Evolutionary conservation across 2,113 vertebrate species (phyloP).

Genomic region (Ictidomys tridecemlineatus): DNA sequence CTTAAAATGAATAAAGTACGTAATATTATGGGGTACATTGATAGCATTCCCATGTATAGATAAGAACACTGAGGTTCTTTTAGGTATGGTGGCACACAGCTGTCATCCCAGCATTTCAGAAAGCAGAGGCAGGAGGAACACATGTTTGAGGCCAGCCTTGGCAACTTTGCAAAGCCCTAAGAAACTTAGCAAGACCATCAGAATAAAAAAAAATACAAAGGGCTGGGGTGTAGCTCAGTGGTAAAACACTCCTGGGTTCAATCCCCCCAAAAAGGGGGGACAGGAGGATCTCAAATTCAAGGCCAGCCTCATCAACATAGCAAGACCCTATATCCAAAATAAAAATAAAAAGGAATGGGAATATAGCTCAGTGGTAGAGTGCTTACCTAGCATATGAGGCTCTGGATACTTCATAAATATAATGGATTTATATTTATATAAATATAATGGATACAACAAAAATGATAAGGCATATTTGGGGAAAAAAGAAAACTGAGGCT

Average conservation of each 20-base stretch:
- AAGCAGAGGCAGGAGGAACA: not conserved
- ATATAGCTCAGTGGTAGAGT: not conserved
- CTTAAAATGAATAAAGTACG: conserved; percentile 16
- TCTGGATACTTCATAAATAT: not conserved
- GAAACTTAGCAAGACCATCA: too few relatives aligned
- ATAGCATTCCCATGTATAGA: not conserved
- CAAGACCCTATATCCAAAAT: too few relatives aligned
- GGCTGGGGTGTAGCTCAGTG: too few relatives aligned
- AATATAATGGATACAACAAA: not conserved
- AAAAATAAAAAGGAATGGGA: too few relatives aligned
- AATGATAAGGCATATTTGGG: not conserved
- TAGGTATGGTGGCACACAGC: not conserved
- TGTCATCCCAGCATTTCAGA: not conserved
- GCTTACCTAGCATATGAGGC: not conserved
- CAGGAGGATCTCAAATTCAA: too few relatives aligned
- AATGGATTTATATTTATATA: not conserved
- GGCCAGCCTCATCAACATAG: too few relatives aligned
- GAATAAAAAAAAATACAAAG: too few relatives aligned
- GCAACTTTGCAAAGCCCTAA: not conserved
- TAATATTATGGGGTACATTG: not conserved
- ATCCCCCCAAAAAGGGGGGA: too few relatives aligned
- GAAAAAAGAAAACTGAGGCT: not conserved
- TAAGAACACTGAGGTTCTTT: not conserved
- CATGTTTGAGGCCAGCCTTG: not conserved
- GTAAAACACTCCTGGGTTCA: too few relatives aligned